Evolutionary conservation across 2,888 invertebrate genomes (phyloP), one percentile per base, ranked within the genome.

Genomic region (Spisula subtruncata): DNA sequence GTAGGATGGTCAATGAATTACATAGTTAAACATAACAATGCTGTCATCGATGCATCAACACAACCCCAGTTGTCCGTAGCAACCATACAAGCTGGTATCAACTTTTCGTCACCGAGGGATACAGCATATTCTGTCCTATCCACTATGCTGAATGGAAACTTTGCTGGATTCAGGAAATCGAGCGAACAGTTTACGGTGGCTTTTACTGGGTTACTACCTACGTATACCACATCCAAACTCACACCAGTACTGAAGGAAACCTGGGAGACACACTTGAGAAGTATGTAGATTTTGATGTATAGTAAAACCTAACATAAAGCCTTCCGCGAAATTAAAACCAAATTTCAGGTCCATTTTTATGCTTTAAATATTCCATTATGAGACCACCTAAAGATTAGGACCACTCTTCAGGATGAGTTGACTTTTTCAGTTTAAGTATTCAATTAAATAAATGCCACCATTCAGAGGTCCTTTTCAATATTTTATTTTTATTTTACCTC

Each of bases 81-180:
- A 4, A 71, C 48, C 12, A 32, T 93, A 16, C 86, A 90, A 25
- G 46, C 71, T 10, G 54, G 71, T 6, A 79, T 94, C 14, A 88
- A 89, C 75, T 91, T 93, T 71, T 89, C 88, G 0, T 87, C 91
- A 81, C 89, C 92, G 25, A 84, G 89, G 20, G 56, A 91, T n/a
- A 85, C 81, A 60, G 66, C 75, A 20, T 93, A 93, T 85, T 71
- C 8, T 6, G 89, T 89, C 0, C 20, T 29, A 8, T 66, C 75
- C 6, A 90, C 91, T 0, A 80, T 86, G 14, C 83, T 79, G 35
- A 83, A 85, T 41, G 91, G 91, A 54, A 80, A 81, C 51, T 87
- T 88, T 80, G 46, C 35, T 46, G 86, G 86, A 12, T 92, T 84
- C 88, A 56, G 80, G 71, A 90, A 87, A 51, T 89, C 83, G 16